phyloP scores from a whole-genome alignment of 2,113 vertebrate genomes.

The Lethenteron reissneri region DNA sequence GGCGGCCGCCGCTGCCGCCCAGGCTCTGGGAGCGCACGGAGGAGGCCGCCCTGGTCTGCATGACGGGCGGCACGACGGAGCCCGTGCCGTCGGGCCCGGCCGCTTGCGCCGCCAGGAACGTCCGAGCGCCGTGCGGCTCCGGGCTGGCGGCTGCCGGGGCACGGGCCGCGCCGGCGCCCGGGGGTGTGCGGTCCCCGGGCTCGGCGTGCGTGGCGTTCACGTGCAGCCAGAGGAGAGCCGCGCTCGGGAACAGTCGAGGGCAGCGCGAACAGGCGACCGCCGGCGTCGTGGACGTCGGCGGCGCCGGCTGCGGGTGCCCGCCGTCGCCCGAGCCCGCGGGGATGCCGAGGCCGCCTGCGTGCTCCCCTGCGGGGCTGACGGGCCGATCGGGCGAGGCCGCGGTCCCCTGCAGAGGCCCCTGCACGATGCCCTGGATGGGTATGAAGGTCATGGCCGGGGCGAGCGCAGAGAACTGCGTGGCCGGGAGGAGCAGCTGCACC shows the following conservation, averaged over 20 bases:
- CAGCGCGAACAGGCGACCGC: background rate
- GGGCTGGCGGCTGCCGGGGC: background rate
- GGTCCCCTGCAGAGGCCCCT: background rate
- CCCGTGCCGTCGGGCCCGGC: no score
- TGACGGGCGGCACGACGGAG: no score
- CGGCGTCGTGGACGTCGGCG: no score
- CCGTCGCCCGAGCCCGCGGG: no score
- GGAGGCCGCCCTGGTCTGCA: no score
- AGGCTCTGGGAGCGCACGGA: no score
- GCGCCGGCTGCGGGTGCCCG: no score
- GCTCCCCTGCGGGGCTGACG: no score
- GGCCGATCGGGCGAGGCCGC: no score
- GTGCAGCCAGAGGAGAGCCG: conserved; percentile 4
- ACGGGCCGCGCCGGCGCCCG: background rate
- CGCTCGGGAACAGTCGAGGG: background rate
- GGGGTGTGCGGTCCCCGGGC: background rate
- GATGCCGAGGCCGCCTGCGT: no score
- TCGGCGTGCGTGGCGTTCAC: conserved; percentile 2
- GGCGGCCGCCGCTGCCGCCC: no score
- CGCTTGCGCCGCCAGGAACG: no score
- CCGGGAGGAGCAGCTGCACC: conserved; percentile 4
- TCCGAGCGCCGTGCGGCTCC: background rate
- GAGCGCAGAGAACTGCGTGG: background rate
- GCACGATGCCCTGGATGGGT: conserved; percentile 2
- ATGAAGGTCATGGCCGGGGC: background rate